Percentiles rank a stretch among this genome's conserved stretches.
These are phyloP conservation scores for Ondatra zibethicus DNA, from an alignment of 2,113 vertebrate species.

Conservation along the genomic window DNA sequence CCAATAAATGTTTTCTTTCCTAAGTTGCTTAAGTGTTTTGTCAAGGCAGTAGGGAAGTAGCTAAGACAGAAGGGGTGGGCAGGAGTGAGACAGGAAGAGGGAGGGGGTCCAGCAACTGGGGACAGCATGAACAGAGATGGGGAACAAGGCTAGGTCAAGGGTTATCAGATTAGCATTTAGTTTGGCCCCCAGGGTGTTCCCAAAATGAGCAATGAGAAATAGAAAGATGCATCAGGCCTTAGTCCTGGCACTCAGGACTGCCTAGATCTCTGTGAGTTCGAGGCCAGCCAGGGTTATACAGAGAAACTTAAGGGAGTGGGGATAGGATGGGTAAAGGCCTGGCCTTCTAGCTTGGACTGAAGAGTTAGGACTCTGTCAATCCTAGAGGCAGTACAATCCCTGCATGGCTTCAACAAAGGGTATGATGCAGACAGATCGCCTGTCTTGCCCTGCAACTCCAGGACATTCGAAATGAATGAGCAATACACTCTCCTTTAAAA, in stretches of 20 bases:
- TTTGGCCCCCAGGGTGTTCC: background rate
- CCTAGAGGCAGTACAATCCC: background rate
- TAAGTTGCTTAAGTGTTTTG: background rate
- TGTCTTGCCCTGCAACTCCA: background rate
- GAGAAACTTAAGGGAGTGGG: background rate
- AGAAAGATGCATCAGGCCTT: background rate
- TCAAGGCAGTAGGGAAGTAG: background rate
- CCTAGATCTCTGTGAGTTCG: background rate
- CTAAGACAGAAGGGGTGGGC: background rate
- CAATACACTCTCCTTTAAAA: background rate
- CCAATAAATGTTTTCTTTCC: background rate
- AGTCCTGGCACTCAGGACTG: background rate
- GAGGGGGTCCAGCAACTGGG: background rate
- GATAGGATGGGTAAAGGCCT: background rate
- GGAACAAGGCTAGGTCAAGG: background rate
- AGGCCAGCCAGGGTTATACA: background rate
- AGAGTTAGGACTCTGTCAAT: background rate
- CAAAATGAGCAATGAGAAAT: background rate
- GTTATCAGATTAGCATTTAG: background rate
- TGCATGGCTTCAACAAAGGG: background rate
- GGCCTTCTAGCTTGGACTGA: background rate
- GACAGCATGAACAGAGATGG: background rate
- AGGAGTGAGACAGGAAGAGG: background rate
- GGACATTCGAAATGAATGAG: background rate
- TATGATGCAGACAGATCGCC: background rate